Evolutionary conservation across 2,797 vertebrate genomes (phyloP).

Genomic region (Saxicola maurus): DNA sequence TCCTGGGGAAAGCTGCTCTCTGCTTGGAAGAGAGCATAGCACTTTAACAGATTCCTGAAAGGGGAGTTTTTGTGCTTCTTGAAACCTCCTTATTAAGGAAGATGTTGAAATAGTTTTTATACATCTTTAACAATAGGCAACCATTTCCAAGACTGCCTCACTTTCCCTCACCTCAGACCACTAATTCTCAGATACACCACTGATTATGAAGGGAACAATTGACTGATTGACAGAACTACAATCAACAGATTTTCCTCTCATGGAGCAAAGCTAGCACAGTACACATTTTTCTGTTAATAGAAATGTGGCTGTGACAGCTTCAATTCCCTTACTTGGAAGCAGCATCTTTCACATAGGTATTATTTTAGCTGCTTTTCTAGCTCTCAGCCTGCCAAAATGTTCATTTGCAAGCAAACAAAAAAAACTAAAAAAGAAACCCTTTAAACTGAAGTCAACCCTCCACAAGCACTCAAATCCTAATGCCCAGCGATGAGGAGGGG

Average conservation of each 20-base stretch:
- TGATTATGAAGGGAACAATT: background rate
- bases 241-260: background rate
- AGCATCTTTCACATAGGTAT: background rate
- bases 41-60: background rate
- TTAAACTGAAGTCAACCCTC: background rate
- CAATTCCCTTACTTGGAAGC: background rate
- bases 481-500: accelerated
- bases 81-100: background rate
- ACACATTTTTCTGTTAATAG: background rate
- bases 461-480: background rate
- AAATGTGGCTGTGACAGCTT: background rate
- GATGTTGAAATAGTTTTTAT: background rate
- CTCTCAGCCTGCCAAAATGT: background rate
- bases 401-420: background rate
- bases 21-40: background rate
- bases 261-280: background rate
- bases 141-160: background rate
- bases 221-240: background rate
- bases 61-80: background rate
- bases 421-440: background rate
- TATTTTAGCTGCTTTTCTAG: background rate
- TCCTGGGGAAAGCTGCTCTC: background rate
- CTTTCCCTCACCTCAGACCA: background rate
- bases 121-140: background rate
- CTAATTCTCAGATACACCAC: background rate